Percentiles rank a stretch among this genome's conserved stretches.
Conservation (phyloP, 2,888 invertebrate genomes). For the Synanthedon tipuliformis region DNA sequence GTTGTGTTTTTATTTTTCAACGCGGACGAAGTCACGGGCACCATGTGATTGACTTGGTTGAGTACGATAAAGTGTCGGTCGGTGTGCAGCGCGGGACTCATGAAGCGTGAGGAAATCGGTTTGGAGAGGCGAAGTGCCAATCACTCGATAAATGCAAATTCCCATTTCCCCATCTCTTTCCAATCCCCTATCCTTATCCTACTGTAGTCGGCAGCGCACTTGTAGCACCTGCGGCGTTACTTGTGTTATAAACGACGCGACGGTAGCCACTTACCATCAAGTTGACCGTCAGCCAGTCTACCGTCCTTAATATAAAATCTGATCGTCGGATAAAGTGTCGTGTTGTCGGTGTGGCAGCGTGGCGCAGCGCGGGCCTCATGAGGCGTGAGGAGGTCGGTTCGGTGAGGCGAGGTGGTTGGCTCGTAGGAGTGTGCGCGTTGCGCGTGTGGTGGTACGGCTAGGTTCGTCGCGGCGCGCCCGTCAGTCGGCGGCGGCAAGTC, state of each 20-base stretch:
- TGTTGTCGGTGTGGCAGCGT: slow-evolving; percentile 12
- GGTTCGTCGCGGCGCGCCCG: slow-evolving; percentile 59
- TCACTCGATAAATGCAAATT: background rate
- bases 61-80: slow-evolving; percentile 42
- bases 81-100: slow-evolving; percentile 16
- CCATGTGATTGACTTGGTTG: too few relatives aligned
- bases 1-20: too few relatives aligned
- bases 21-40: slow-evolving; percentile 5
- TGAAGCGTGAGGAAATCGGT: background rate
- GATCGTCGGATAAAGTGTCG: slow-evolving; percentile 11
- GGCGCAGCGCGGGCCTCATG: slow-evolving; percentile 13
- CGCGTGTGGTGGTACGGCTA: slow-evolving; percentile 53
- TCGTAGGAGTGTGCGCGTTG: slow-evolving; percentile 45
- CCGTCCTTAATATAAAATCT: background rate
- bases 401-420: slow-evolving; percentile 16
- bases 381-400: slow-evolving; percentile 7
- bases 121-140: background rate
- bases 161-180: too few relatives aligned
- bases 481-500: slow-evolving; percentile 68
- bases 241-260: too few relatives aligned
- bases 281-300: too few relatives aligned
- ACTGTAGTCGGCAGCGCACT: too few relatives aligned
- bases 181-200: too few relatives aligned
- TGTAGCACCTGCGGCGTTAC: too few relatives aligned
- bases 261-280: too few relatives aligned